Percentiles rank a stretch among this genome's conserved stretches.
Evolutionary conservation across 64 coral and sea anemone genomes (phyloP).

Genomic region (Montipora foliosa): DNA sequence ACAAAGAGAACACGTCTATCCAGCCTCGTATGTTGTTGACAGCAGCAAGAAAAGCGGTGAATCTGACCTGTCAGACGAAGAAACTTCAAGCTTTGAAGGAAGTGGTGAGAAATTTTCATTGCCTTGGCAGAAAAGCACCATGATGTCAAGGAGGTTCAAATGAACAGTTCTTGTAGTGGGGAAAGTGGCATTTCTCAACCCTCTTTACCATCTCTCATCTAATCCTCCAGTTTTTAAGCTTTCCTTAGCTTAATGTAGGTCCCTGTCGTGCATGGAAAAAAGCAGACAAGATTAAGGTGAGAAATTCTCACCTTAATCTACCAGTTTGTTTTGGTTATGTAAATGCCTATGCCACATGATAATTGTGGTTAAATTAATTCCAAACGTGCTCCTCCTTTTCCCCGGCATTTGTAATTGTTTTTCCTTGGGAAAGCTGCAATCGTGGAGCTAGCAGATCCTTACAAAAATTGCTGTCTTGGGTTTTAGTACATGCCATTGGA

Average conservation of each 20-base stretch:
- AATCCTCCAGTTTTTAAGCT: slow-evolving; percentile 21
- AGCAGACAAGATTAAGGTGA: slow-evolving; percentile 14
- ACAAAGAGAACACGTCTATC: slow-evolving; percentile 39
- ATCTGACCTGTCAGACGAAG: slow-evolving; percentile 24
- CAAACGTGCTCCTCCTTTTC: slow-evolving; percentile 17
- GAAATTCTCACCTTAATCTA: slow-evolving; percentile 28
- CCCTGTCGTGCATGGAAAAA: slow-evolving; percentile 19
- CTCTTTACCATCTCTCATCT: slow-evolving; percentile 22
- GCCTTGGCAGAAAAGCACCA: slow-evolving; percentile 22
- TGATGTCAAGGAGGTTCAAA: slow-evolving; percentile 25
- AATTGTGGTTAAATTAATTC: slow-evolving; percentile 15
- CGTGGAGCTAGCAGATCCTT: not conserved
- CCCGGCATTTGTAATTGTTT: not conserved
- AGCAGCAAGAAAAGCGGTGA: slow-evolving; percentile 48
- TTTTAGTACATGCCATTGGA: slow-evolving; percentile 14
- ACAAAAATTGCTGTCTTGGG: slow-evolving; percentile 19
- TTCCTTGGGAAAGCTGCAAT: slow-evolving; percentile 4
- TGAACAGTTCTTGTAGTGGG: slow-evolving; percentile 15
- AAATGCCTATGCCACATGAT: slow-evolving; percentile 24
- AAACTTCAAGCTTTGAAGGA: slow-evolving; percentile 21
- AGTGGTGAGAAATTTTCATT: slow-evolving; percentile 24
- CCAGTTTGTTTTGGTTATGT: slow-evolving; percentile 7
- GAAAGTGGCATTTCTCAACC: slow-evolving; percentile 16
- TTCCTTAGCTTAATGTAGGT: slow-evolving; percentile 23
- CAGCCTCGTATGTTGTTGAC: slow-evolving; percentile 26